Conservation (phyloP, 1,140 invertebrate species). For the Drosophila saltans region DNA sequence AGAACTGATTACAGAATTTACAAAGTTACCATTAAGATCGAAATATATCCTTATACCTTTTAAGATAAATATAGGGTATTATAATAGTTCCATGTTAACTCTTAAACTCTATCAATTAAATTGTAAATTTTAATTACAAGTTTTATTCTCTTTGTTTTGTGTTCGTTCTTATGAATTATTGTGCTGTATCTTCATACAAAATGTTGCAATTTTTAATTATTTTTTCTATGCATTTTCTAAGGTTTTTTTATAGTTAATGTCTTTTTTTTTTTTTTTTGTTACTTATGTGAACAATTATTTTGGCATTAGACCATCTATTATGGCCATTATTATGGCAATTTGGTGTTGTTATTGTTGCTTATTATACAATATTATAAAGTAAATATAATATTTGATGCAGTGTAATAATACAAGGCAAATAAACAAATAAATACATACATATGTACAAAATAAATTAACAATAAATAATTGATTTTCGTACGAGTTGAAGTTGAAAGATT, state of each 20-base stretch:
- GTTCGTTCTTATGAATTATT: too few species aligned
- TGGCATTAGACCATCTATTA: slow-evolving; percentile 12
- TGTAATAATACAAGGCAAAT: background rate
- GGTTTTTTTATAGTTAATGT: too few species aligned
- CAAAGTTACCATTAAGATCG: too few species aligned
- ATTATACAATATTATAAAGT: slow-evolving; percentile 37
- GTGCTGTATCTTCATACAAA: too few species aligned
- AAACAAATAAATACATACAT: slow-evolving; percentile 40
- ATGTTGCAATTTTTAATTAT: too few species aligned
- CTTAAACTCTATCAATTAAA: too few species aligned
- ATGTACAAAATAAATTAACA: slow-evolving; percentile 45
- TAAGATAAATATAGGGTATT: too few species aligned
- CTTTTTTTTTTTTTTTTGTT: background rate
- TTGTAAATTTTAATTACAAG: too few species aligned
- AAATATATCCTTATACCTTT: too few species aligned
- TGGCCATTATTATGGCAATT: slow-evolving; percentile 20
- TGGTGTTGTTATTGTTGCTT: slow-evolving; percentile 7
- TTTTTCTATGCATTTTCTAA: background rate
- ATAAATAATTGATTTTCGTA: slow-evolving; percentile 54
- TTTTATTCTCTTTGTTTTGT: too few species aligned
- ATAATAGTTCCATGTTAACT: too few species aligned
- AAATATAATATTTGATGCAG: background rate
- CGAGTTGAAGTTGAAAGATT: slow-evolving; percentile 32
- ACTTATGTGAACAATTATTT: slow-evolving; percentile 16
- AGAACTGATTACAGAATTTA: too few species aligned